These are phyloP conservation scores for Silvanus unidentatus DNA, from an alignment of 2,888 invertebrate genomes.

Conservation along the genomic window DNA sequence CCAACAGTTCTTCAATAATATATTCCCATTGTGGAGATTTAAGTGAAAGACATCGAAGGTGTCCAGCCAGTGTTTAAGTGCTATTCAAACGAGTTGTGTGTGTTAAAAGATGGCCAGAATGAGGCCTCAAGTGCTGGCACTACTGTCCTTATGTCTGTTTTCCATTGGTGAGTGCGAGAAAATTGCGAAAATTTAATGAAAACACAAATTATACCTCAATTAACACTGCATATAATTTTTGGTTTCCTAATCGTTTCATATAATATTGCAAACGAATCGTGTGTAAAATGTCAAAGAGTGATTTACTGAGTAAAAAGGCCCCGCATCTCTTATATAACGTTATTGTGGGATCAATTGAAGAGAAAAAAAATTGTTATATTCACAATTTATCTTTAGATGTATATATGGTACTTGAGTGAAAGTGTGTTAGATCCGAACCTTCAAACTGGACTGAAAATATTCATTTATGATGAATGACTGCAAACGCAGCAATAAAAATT, in stretches of 20 bases:
- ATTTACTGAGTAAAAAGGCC: too few relatives aligned
- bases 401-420: constrained; percentile 16
- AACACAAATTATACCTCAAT: background rate
- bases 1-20: constrained; percentile 16
- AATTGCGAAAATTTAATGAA: background rate
- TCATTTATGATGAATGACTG: too few relatives aligned
- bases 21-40: constrained; percentile 30
- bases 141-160: constrained; percentile 7
- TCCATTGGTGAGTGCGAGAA: constrained; percentile 25
- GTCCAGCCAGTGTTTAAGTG: constrained; percentile 33
- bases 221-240: background rate
- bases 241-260: too few relatives aligned
- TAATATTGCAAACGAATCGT: too few relatives aligned
- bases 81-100: constrained; percentile 25
- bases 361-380: too few relatives aligned
- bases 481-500: too few relatives aligned
- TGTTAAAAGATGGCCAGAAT: constrained; percentile 33
- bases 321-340: too few relatives aligned
- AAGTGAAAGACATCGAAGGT: constrained; percentile 41
- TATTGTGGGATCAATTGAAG: too few relatives aligned
- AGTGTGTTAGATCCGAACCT: constrained; percentile 27
- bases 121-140: constrained; percentile 23
- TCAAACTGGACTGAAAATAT: too few relatives aligned
- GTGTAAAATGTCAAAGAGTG: too few relatives aligned
- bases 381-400: too few relatives aligned